These are phyloP conservation scores for Clarias macrocephalus DNA, from an alignment of 2,113 vertebrate species.

Conservation along the genomic window DNA sequence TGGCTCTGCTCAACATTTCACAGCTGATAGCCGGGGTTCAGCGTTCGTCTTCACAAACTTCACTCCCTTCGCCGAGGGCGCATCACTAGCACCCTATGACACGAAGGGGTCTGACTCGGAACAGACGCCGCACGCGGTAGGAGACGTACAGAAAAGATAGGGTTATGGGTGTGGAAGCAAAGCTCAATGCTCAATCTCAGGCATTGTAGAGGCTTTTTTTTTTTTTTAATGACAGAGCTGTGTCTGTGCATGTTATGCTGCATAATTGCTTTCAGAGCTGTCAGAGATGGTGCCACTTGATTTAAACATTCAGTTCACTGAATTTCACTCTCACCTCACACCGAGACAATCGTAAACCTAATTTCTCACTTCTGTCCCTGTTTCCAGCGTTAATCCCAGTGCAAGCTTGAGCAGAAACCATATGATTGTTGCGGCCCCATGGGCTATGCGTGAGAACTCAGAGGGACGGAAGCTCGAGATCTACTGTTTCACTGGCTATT, in stretches of 20 bases:
- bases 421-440: not conserved
- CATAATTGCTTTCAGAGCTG: constrained; percentile 72
- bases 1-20: constrained; percentile 59
- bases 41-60: constrained; percentile 66
- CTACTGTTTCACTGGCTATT: constrained; percentile 51
- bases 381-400: not conserved
- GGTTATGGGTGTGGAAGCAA: constrained; percentile 58
- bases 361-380: not conserved
- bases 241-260: constrained; percentile 60
- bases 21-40: constrained; percentile 63
- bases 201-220: constrained; percentile 56
- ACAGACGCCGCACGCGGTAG: constrained; percentile 35
- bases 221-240: constrained; percentile 69
- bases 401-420: not conserved
- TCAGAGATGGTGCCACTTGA: constrained; percentile 72
- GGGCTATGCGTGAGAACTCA: constrained; percentile 33
- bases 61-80: constrained; percentile 57
- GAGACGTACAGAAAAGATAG: constrained; percentile 41
- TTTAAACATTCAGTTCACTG: constrained; percentile 64
- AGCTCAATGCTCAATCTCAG: constrained; percentile 64
- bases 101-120: constrained; percentile 62
- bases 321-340: constrained; percentile 52
- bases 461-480: constrained; percentile 43
- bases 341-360: not conserved
- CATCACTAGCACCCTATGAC: constrained; percentile 37